Evolutionary conservation across 2,797 vertebrate genomes (phyloP), one percentile per base, ranked within the genome.

Genomic region (Gymnoscopelus braueri): DNA sequence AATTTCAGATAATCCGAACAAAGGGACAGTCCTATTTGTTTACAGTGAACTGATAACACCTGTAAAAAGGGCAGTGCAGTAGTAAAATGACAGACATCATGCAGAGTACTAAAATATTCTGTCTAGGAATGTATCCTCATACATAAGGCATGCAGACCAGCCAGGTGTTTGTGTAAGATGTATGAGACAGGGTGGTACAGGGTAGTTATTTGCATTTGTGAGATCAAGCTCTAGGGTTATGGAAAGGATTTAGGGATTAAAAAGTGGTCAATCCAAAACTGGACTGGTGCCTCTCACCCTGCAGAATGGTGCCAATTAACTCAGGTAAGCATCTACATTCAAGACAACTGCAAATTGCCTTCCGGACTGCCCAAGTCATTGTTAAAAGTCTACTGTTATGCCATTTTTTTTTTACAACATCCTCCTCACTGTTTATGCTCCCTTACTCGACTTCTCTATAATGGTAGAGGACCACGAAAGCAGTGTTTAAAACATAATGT

Each of bases 121-220:
- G 53, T 44, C 39, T 44, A 74, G 82, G 83, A 86, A 89, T 84
- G 84, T 83, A 24, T 66, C 7, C 14, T 29, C 26, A 62, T 66
- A 67, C 39, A 81, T 50, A 75, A 79, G 71, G 79, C 87, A 92
- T 89, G 86, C 87, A 66, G 78, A 65, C 47, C 59, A 54, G 57
- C 29, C 56, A 61, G 26, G 8, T 59, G 44, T n/a, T 51, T 24
- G 49, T 59, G 49, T 29, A 29, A 14, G 32, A 60, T 62, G 39
- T 44, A 44, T 8, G 9, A 9, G 7, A 44, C 7, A 44, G 2
- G 8, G 9, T 44, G 39, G 39, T 44, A 44, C 39, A 44, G 8
- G 39, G 9, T 44, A 44, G 39, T 44, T 44, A 44, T 44, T 44
- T 44, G 39, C 39, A 44, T 44, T 9, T 44, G 39, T 44, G 39